A percentile compares a stretch with the other conserved stretches of the same genome.
Conservation (phyloP, 2,888 invertebrate genomes). For the Odontomyia ornata region DNA sequence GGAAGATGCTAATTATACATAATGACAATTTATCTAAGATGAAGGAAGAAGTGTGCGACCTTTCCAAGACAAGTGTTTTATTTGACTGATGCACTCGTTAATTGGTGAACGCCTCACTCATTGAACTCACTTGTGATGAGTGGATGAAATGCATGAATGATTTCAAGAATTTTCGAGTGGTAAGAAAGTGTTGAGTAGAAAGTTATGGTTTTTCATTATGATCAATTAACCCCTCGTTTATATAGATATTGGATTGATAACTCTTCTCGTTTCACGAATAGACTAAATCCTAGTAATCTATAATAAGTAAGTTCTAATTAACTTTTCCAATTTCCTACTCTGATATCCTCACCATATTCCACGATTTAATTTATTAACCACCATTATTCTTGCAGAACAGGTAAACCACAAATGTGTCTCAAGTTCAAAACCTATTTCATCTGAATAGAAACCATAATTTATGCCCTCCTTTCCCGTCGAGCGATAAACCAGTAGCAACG, state of each 20-base stretch:
- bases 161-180: neutral
- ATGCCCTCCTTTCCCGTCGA: neutral
- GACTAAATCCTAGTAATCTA: no score
- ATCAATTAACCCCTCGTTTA: no score
- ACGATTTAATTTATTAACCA: no score
- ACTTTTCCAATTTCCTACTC: no score
- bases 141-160: conserved; percentile 4
- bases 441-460: conserved; percentile 16
- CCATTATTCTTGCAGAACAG: no score
- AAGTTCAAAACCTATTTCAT: neutral
- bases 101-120: conserved; percentile 17
- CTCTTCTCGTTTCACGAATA: no score
- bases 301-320: no score
- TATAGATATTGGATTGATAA: no score
- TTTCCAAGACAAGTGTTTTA: conserved; percentile 20
- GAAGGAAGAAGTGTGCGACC: conserved; percentile 8
- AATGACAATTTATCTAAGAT: conserved; percentile 24
- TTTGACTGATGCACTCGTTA: conserved; percentile 35
- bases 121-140: conserved; percentile 5
- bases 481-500: conserved; percentile 14
- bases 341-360: no score
- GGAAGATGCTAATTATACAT: conserved; percentile 37
- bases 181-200: neutral
- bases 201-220: neutral
- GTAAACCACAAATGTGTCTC: neutral